Conservation (phyloP, 2,113 vertebrate species). For the Neolamprologus longior region DNA sequence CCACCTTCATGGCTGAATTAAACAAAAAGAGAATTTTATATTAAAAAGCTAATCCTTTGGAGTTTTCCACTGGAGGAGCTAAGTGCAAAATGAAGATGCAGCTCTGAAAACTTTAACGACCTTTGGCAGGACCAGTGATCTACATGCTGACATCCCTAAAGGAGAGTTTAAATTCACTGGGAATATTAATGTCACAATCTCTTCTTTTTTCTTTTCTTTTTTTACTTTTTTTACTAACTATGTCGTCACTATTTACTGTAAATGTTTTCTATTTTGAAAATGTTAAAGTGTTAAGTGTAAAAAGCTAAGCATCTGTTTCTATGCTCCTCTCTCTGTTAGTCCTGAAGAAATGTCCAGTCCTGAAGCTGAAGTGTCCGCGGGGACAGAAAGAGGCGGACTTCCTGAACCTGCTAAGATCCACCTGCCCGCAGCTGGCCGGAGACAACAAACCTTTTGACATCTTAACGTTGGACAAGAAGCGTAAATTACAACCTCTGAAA, state of each 20-base stretch:
- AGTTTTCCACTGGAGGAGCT: not conserved
- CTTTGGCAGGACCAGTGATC: not conserved
- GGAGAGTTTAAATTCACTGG: not conserved
- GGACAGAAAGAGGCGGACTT: slow-evolving; percentile 9
- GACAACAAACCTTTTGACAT: not conserved
- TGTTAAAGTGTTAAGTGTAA: not conserved
- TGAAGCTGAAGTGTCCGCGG: slow-evolving; percentile 5
- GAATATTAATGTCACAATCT: not conserved
- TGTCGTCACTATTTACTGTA: not conserved
- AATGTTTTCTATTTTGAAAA: not conserved
- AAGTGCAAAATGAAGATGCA: not conserved
- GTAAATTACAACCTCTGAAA: not conserved
- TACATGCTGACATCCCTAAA: not conserved
- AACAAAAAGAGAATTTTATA: not conserved
- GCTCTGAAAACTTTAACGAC: not conserved
- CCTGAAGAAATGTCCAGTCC: not conserved
- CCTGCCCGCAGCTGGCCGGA: slow-evolving; percentile 11
- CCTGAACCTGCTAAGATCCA: slow-evolving; percentile 4
- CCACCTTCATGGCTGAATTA: not conserved
- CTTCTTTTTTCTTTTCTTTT: not conserved
- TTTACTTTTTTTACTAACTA: not conserved
- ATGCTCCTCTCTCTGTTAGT: not conserved
- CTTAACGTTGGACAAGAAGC: not conserved
- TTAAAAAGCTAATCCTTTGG: not conserved
- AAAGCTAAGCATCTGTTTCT: not conserved